Evolutionary conservation across 30 jellyfish, hydroid and myxozoan species (phyloP).

Genomic region (Aurelia sp.): DNA sequence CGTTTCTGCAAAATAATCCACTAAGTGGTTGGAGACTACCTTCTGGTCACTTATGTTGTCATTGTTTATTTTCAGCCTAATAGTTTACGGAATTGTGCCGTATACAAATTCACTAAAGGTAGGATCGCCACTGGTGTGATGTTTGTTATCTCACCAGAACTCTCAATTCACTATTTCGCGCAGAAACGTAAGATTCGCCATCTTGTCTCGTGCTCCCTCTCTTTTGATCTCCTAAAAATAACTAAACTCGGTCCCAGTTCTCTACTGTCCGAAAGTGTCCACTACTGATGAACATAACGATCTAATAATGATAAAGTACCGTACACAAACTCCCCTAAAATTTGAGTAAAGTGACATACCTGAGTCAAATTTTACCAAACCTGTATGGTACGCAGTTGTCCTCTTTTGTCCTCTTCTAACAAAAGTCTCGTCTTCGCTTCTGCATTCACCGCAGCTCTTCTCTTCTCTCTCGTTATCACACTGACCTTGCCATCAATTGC

Average conservation of each 20-base stretch:
- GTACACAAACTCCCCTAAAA: slow-evolving; percentile 40
- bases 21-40: no score
- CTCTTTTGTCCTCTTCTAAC: slow-evolving; percentile 12
- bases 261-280: background rate
- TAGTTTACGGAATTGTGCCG: slow-evolving; percentile 10
- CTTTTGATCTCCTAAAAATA: background rate
- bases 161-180: no score
- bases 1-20: no score
- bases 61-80: no score
- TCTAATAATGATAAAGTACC: slow-evolving; percentile 6
- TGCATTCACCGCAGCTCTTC: slow-evolving; percentile 32
- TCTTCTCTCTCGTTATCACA: slow-evolving; percentile 10
- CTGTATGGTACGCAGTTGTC: slow-evolving; percentile 40
- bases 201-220: slow-evolving; percentile 10
- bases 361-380: slow-evolving; percentile 27
- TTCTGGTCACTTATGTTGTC: no score
- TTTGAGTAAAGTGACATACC: slow-evolving; percentile 31
- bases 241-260: background rate
- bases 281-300: slow-evolving; percentile 2
- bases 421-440: slow-evolving; percentile 35
- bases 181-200: background rate
- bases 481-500: slow-evolving; percentile 27
- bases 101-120: background rate
- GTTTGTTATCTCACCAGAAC: no score
- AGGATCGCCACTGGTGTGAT: no score